Evolutionary conservation across 2,888 invertebrate species (phyloP).

Genomic region (Leucophenga maculata): DNA sequence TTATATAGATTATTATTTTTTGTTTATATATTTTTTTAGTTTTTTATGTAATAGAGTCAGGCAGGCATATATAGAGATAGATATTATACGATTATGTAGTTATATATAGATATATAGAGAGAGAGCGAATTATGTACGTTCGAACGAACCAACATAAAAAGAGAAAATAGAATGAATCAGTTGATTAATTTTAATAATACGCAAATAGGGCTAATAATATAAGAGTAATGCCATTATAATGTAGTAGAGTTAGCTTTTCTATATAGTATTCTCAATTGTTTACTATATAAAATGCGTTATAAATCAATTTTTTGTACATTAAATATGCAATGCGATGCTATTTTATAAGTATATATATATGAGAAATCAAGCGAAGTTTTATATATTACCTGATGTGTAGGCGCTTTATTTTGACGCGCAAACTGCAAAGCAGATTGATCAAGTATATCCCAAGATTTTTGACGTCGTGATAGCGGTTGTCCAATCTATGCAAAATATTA

Average conservation of each 20-base stretch:
- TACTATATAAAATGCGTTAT: slow-evolving; percentile 8
- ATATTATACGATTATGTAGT: slow-evolving; percentile 37
- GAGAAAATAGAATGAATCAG: slow-evolving; percentile 62
- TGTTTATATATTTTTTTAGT: slow-evolving; percentile 2
- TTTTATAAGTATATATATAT: slow-evolving; percentile 33
- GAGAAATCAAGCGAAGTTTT: not conserved
- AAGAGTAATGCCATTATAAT: not conserved
- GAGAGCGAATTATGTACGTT: slow-evolving; percentile 23
- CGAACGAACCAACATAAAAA: slow-evolving; percentile 55
- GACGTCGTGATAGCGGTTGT: slow-evolving; percentile 76
- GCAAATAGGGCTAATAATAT: slow-evolving; percentile 46
- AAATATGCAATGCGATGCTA: not conserved
- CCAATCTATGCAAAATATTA: slow-evolving; percentile 51
- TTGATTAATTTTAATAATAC: slow-evolving; percentile 56
- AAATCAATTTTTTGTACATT: slow-evolving; percentile 25
- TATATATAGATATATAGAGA: slow-evolving; percentile 11
- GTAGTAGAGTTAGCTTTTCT: slow-evolving; percentile 1
- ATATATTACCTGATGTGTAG: slow-evolving; percentile 76
- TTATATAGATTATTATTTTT: slow-evolving; percentile 49
- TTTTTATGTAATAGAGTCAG: slow-evolving; percentile 5
- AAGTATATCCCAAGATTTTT: slow-evolving; percentile 95
- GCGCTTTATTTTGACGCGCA: slow-evolving; percentile 79
- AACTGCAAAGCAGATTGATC: slow-evolving; percentile 88
- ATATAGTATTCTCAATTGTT: slow-evolving; percentile 18
- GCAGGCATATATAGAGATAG: slow-evolving; percentile 18